phyloP scores from a whole-genome alignment of 2,113 vertebrate species.

The Pluvianellus socialis region DNA sequence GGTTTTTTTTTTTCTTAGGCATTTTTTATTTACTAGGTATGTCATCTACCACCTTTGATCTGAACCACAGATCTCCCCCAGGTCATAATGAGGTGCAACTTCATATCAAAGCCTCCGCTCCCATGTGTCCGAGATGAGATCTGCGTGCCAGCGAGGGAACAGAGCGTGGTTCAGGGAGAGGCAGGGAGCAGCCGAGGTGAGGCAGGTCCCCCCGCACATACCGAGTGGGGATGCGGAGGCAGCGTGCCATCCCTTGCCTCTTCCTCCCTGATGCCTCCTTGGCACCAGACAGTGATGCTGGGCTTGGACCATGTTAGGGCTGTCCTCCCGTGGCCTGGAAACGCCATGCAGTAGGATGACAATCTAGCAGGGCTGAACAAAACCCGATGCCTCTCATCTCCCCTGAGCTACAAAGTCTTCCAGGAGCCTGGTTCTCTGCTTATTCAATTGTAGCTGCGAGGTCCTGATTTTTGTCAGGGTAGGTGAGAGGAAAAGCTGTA shows the following conservation, averaged over 20 bases:
- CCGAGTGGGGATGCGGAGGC: neutral
- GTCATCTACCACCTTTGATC: neutral
- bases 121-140: neutral
- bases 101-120: neutral
- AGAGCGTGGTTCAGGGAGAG: neutral
- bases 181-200: neutral
- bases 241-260: neutral
- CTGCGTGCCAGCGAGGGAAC: neutral
- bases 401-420: neutral
- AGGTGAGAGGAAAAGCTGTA: neutral
- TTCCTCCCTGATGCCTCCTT: neutral
- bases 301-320: neutral
- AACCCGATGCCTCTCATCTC: neutral
- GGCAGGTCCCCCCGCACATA: accelerated
- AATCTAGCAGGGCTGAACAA: neutral
- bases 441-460: neutral
- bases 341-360: neutral
- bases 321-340: neutral
- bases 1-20: neutral
- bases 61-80: neutral
- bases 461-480: neutral
- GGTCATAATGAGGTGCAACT: neutral
- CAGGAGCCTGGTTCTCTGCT: neutral
- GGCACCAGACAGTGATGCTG: neutral
- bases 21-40: neutral